Percentiles rank a stretch among this genome's conserved stretches.
Conservation (phyloP, 2,797 vertebrate genomes). For the Oryzias sinensis region DNA sequence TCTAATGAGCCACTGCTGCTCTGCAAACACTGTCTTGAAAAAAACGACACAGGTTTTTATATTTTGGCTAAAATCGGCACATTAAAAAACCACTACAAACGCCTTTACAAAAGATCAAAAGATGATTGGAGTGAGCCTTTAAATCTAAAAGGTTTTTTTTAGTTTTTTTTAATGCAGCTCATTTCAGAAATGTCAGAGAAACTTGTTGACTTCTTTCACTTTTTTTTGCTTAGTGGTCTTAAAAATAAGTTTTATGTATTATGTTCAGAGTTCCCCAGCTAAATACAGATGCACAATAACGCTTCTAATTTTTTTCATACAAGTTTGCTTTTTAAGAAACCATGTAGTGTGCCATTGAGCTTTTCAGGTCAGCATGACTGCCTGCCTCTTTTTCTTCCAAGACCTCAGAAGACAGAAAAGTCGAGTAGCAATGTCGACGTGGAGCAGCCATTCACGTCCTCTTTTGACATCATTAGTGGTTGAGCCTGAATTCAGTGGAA, state of each 20-base stretch:
- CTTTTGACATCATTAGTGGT: slow-evolving; percentile 56
- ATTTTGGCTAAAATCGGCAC: no score
- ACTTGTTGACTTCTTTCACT: not conserved
- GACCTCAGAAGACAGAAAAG: not conserved
- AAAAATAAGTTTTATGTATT: not conserved
- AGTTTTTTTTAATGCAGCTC: not conserved
- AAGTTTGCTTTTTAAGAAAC: slow-evolving; percentile 4
- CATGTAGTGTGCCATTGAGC: not conserved
- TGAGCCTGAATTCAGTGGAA: slow-evolving; percentile 58
- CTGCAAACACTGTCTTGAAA: no score
- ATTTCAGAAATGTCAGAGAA: no score
- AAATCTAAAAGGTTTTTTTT: no score
- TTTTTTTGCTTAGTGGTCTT: slow-evolving; percentile 9
- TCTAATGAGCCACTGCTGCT: no score
- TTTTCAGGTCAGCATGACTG: not conserved
- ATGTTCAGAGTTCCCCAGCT: not conserved
- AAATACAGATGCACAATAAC: slow-evolving; percentile 1
- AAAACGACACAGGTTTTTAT: no score
- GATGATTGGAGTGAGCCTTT: no score
- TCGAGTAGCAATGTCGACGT: not conserved
- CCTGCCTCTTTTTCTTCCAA: not conserved
- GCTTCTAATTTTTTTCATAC: not conserved
- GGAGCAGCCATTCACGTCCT: slow-evolving; percentile 53
- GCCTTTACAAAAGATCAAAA: no score
- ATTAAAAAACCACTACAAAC: no score